A percentile compares a stretch with the other conserved stretches of the same genome.
These are phyloP conservation scores for Physocephala rufipes DNA, from an alignment of 2,888 invertebrate species.

Conservation along the genomic window DNA sequence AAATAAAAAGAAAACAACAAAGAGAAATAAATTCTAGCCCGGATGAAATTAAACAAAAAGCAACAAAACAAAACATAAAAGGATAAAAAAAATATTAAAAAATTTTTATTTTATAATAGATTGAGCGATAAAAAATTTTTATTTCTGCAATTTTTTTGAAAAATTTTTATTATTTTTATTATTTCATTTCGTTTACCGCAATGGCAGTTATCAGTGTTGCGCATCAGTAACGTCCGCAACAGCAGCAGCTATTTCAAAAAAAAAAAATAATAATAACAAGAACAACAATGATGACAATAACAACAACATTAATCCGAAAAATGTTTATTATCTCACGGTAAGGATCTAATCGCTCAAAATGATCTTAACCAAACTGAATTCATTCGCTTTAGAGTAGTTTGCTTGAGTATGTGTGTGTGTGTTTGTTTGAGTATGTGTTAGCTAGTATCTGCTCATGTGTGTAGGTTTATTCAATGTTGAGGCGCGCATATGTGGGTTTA, in stretches of 20 bases:
- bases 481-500: neutral
- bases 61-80: constrained; percentile 11
- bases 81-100: neutral
- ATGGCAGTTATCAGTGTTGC: constrained; percentile 11
- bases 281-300: constrained; percentile 15
- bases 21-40: constrained; percentile 6
- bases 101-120: constrained; percentile 39
- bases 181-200: constrained; percentile 31
- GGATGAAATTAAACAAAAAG: neutral
- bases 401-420: neutral
- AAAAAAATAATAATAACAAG: constrained; percentile 13
- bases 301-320: constrained; percentile 33
- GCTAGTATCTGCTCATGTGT: neutral
- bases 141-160: too few species aligned
- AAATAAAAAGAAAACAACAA: neutral
- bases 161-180: constrained; percentile 27
- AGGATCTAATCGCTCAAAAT: constrained; percentile 45
- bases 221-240: constrained; percentile 34
- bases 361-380: constrained; percentile 38
- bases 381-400: neutral
- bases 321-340: constrained; percentile 42
- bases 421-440: neutral
- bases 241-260: neutral
- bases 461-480: neutral
- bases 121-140: constrained; percentile 28